These are phyloP conservation scores for Mactromeris polynyma DNA, from an alignment of 2,888 invertebrate genomes.

Conservation along the genomic window DNA sequence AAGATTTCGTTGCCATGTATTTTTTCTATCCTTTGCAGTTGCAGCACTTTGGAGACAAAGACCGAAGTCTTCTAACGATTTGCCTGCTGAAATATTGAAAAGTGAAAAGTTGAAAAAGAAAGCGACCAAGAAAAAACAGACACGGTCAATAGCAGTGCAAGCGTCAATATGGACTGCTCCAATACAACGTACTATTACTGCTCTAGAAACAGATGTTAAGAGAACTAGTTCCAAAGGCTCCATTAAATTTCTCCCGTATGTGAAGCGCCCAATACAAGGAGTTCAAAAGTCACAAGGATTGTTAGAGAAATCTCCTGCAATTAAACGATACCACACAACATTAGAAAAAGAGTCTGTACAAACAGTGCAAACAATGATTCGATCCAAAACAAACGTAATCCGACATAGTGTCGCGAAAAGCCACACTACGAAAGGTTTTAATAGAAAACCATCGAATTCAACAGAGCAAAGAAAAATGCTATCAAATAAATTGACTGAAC, in stretches of 20 bases:
- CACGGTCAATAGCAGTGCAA: constrained; percentile 28
- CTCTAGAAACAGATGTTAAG: not conserved
- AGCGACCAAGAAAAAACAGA: constrained; percentile 24
- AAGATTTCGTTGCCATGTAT: too few species aligned
- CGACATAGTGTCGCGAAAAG: not conserved
- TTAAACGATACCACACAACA: constrained; percentile 22
- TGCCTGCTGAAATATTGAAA: constrained; percentile 2
- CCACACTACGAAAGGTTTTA: not conserved
- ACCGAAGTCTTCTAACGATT: constrained; percentile 26
- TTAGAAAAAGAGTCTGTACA: not conserved
- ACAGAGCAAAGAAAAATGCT: not conserved
- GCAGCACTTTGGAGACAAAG: not conserved
- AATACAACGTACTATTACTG: constrained; percentile 24
- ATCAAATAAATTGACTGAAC: constrained; percentile 1
- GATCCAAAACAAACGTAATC: constrained; percentile 18
- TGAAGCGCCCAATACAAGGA: constrained; percentile 1
- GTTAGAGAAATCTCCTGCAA: not conserved
- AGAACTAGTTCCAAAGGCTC: not conserved
- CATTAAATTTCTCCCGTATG: constrained; percentile 27
- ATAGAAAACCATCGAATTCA: not conserved
- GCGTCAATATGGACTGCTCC: constrained; percentile 38
- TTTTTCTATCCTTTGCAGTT: too few species aligned
- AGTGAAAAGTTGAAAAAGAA: constrained; percentile 32
- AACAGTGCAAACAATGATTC: not conserved
- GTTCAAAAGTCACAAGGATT: not conserved